Conservation (phyloP, 2,888 invertebrate species). For the Phyllotreta cruciferae region DNA sequence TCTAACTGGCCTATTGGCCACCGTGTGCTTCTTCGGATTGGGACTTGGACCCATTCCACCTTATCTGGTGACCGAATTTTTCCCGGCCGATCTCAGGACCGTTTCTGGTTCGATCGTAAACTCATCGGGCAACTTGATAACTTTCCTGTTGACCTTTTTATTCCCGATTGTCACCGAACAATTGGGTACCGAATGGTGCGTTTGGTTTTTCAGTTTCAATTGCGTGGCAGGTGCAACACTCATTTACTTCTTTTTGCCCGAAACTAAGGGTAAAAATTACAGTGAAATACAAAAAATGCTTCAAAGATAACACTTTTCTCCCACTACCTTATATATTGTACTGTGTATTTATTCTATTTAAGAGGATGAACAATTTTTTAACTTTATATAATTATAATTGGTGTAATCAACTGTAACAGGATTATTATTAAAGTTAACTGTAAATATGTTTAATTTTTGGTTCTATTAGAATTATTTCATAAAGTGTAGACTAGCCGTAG, state of each 20-base stretch:
- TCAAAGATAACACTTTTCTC: conserved; percentile 1
- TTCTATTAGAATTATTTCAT: no score
- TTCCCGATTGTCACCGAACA: conserved; percentile 31
- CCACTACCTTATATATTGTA: no score
- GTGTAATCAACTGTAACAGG: no score
- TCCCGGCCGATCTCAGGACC: conserved; percentile 77
- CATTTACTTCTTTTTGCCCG: conserved; percentile 20
- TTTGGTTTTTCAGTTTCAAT: conserved; percentile 22
- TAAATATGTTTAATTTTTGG: no score
- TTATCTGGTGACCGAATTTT: conserved; percentile 82
- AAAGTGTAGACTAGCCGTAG: no score
- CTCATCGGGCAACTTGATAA: conserved; percentile 28
- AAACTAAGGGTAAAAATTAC: conserved; percentile 34
- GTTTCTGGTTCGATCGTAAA: conserved; percentile 59
- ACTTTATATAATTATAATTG: no score
- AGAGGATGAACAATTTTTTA: no score
- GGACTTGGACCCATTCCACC: conserved; percentile 78
- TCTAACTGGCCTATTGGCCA: conserved; percentile 70
- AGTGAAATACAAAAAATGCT: conserved; percentile 32
- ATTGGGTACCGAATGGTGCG: conserved; percentile 24
- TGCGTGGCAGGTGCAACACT: conserved; percentile 5
- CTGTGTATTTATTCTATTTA: no score
- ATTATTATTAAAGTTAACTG: no score
- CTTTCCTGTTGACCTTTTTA: neutral
- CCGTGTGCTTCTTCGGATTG: conserved; percentile 73